Percentiles rank a stretch among this genome's conserved stretches.
Evolutionary conservation across 2,797 vertebrate genomes (phyloP).

Genomic region (Sphenopsis melanotis): DNA sequence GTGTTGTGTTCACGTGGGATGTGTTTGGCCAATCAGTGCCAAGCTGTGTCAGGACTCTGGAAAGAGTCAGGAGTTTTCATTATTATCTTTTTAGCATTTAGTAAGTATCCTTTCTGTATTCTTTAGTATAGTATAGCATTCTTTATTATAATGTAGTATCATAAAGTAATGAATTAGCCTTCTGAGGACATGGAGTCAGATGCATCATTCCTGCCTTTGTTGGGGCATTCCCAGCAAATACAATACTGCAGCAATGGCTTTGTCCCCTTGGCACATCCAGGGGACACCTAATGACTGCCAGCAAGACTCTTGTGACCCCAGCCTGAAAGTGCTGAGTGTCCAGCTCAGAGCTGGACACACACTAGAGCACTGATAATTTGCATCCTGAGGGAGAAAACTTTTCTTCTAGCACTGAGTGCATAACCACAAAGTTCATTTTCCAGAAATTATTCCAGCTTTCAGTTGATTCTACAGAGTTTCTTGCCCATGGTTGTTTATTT

Average conservation of each 20-base stretch:
- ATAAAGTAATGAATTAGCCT: not conserved
- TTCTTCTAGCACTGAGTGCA: not conserved
- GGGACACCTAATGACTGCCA: rapidly evolving
- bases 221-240: not conserved
- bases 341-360: not conserved
- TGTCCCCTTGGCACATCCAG: not conserved
- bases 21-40: not conserved
- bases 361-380: not conserved
- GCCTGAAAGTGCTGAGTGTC: not conserved
- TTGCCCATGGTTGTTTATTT: not conserved
- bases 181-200: not conserved
- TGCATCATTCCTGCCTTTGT: not conserved
- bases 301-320: not conserved
- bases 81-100: not conserved
- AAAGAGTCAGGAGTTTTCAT: not conserved
- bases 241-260: not conserved
- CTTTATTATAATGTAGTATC: not conserved
- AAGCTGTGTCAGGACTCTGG: not conserved
- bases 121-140: too few relatives aligned
- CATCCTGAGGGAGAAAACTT: not conserved
- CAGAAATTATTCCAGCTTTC: not conserved
- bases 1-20: not conserved
- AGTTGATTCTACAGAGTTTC: not conserved
- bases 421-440: not conserved
- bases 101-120: not conserved